These are phyloP conservation scores for Trematocara marginatum DNA, from an alignment of 2,113 vertebrate genomes.

Conservation along the genomic window DNA sequence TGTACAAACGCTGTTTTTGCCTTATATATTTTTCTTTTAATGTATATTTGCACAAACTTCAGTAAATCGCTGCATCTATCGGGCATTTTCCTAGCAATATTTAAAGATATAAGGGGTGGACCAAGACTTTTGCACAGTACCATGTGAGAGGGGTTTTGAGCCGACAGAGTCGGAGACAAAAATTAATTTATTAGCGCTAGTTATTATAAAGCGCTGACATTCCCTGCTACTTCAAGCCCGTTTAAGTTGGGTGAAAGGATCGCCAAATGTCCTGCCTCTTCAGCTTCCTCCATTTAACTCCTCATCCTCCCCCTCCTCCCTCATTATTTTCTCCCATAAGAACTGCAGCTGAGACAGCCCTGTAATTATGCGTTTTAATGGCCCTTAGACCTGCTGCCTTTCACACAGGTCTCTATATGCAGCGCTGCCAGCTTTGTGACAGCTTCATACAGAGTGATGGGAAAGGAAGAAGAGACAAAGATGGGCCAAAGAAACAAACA, in stretches of 20 bases:
- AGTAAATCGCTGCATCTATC: background rate
- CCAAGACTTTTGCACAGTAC: background rate
- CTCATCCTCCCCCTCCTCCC: background rate
- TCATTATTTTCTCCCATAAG: background rate
- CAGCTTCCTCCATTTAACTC: background rate
- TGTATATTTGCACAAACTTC: background rate
- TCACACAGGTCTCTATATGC: background rate
- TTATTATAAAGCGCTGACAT: background rate
- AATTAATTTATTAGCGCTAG: background rate
- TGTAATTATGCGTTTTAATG: slow-evolving; percentile 46
- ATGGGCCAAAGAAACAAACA: background rate
- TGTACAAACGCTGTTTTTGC: accelerated
- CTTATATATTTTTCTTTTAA: background rate
- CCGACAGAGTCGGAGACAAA: background rate
- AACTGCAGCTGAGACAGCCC: slow-evolving; percentile 3
- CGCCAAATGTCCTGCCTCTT: slow-evolving; percentile 9
- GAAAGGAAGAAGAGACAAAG: background rate
- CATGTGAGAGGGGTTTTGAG: background rate
- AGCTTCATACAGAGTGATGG: background rate
- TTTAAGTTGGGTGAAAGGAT: background rate
- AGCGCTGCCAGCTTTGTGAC: slow-evolving; percentile 2
- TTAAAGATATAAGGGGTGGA: background rate
- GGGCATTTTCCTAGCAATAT: background rate
- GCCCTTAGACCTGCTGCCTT: slow-evolving; percentile 27
- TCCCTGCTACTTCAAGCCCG: background rate